Evolutionary conservation across 2,113 vertebrate genomes (phyloP).

Genomic region (Hemichromis elongatus): DNA sequence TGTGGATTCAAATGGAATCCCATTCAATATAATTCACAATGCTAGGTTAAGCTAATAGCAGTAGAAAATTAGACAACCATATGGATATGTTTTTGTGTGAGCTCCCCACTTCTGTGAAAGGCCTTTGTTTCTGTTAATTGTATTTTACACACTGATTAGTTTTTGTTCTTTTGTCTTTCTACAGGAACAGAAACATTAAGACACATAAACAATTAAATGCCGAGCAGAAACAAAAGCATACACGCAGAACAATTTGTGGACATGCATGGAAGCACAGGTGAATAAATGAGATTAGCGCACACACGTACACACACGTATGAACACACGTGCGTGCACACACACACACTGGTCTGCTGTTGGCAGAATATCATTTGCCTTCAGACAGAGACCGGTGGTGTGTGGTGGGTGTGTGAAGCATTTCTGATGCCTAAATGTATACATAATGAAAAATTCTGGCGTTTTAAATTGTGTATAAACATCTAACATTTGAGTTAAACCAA

Average conservation of each 20-base stretch:
- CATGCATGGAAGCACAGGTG: background rate
- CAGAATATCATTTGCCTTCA: background rate
- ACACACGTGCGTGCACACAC: background rate
- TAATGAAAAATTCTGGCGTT: background rate
- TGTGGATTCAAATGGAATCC: background rate
- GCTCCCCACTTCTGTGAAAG: background rate
- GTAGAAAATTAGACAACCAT: background rate
- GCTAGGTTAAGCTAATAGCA: background rate
- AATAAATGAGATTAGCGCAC: background rate
- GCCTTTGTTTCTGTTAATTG: background rate
- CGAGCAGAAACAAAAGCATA: background rate
- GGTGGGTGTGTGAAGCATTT: background rate
- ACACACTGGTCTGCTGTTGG: background rate
- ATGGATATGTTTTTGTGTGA: background rate
- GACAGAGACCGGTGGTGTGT: background rate
- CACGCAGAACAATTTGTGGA: background rate
- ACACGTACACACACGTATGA: background rate
- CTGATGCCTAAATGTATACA: background rate
- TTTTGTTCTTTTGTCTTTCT: slow-evolving; percentile 5
- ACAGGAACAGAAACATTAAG: background rate
- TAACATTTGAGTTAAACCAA: background rate
- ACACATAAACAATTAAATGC: background rate
- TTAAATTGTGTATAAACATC: background rate
- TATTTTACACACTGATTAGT: background rate
- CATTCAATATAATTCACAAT: background rate